Percentiles rank a stretch among this genome's conserved stretches.
These are phyloP conservation scores for Phaedon cochleariae DNA, from an alignment of 2,888 invertebrate species.

Conservation along the genomic window DNA sequence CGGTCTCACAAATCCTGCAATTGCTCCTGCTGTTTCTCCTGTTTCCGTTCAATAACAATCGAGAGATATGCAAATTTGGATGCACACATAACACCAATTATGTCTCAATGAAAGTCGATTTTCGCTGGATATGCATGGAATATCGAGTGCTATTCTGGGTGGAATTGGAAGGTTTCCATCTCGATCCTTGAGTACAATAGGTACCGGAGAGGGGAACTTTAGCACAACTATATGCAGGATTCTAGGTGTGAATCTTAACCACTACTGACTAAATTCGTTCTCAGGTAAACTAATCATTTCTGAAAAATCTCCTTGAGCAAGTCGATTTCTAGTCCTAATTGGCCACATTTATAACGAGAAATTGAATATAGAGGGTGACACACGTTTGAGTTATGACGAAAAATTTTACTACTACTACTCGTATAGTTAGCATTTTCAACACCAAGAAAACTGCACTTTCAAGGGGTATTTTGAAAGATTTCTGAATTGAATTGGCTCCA, in stretches of 20 bases:
- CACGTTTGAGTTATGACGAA: too few relatives aligned
- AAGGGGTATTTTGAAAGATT: too few relatives aligned
- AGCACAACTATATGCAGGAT: not conserved
- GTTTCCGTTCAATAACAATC: slow-evolving; percentile 12
- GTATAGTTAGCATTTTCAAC: too few relatives aligned
- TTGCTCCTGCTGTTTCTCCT: slow-evolving; percentile 2
- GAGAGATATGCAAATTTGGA: slow-evolving; percentile 12
- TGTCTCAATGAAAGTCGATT: slow-evolving; percentile 18
- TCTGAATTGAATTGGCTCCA: too few relatives aligned
- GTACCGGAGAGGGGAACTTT: not conserved
- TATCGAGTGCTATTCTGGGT: not conserved
- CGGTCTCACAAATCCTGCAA: not conserved
- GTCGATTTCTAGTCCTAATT: too few relatives aligned
- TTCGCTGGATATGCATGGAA: slow-evolving; percentile 1
- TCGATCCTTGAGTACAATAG: not conserved
- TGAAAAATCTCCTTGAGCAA: too few relatives aligned
- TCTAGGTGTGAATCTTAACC: not conserved
- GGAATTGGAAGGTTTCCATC: not conserved
- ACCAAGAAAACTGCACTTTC: too few relatives aligned
- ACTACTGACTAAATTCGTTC: too few relatives aligned
- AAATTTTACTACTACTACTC: too few relatives aligned
- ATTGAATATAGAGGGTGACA: too few relatives aligned
- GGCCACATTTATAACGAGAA: too few relatives aligned
- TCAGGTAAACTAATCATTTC: too few relatives aligned
- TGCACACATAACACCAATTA: slow-evolving; percentile 9